Evolutionary conservation across 2,888 invertebrate genomes (phyloP).

Genomic region (Vanessa cardui): DNA sequence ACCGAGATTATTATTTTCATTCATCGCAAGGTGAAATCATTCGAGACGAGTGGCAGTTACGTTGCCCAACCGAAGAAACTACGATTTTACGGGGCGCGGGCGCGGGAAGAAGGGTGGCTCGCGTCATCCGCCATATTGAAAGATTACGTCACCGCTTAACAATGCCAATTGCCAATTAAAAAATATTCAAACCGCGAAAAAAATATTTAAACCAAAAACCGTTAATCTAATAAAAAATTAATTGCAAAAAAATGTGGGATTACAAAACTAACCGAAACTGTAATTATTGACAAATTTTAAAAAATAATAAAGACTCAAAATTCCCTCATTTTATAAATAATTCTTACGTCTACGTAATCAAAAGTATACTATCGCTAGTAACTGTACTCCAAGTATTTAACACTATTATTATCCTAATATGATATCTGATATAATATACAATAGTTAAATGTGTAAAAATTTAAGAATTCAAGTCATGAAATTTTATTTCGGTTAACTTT

Average conservation of each 20-base stretch:
- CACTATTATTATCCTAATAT: too few species aligned
- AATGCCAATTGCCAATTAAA: constrained; percentile 27
- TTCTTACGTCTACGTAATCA: too few species aligned
- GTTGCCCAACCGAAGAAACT: constrained; percentile 61
- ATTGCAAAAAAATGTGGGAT: background rate
- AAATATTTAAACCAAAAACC: background rate
- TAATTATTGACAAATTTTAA: too few species aligned
- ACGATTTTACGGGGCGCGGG: constrained; percentile 47
- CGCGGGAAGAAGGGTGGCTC: constrained; percentile 65
- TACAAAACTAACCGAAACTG: too few species aligned
- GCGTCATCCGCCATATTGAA: constrained; percentile 82
- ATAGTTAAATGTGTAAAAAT: too few species aligned
- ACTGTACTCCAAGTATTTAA: too few species aligned
- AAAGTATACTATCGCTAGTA: too few species aligned
- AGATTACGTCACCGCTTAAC: constrained; percentile 71
- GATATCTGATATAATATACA: too few species aligned
- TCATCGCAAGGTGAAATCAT: constrained; percentile 75
- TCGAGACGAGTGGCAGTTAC: constrained; percentile 65
- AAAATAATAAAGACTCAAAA: too few species aligned
- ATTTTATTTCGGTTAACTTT: too few species aligned
- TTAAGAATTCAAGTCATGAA: too few species aligned
- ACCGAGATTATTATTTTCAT: constrained; percentile 68
- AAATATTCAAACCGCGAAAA: background rate
- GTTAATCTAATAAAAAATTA: background rate
- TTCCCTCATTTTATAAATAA: too few species aligned